Evolutionary conservation across 23 tunicate genomes (phyloP), one percentile per base, ranked within the genome.

Genomic region (Styela clava): DNA sequence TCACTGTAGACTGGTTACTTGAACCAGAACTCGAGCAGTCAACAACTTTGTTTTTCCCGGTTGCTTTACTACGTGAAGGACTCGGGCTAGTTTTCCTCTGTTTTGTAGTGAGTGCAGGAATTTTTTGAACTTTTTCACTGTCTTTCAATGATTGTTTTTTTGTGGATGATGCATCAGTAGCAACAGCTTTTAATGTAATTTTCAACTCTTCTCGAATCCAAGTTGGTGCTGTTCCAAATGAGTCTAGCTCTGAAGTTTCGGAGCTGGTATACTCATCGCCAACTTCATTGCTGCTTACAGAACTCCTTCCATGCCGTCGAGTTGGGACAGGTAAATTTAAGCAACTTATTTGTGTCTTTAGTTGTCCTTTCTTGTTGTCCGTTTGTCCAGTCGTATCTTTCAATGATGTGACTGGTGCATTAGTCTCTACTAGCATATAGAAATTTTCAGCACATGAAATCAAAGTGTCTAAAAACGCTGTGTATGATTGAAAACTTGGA

Each of bases 151-250:
- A 52, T 22, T 35, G 21, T n/a, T 76, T 76, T 24, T 9, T 16
- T 26, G 20, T 36, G 0, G 31, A 26, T 7, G 64, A 27, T 0
- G 71, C 71, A 35, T 52, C 37, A 16, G 24, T 71, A 21, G 77
- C 77, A 71, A 71, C 77, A 18, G 77, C 77, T 22, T 71, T 34
- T 5, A 71, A 16, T 3, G 90, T 85, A 25, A 82, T 85, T 64
- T 92, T 86, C 85, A 92, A 70, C 36, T 92, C 97, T 35, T 87
- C 72, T 68, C 72, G 73, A 36, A 92, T 68, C 97, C 97, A 92
- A 2, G 44, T 44, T 7, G 97, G 97, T 0, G 97, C 89, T 52
- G 77, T 72, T 26, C 85, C 84, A 52, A 87, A 76, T 26, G 81
- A 76, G 22, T 76, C 81, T 24, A 51, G 79, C 29, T 91, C 90